phyloP scores from a whole-genome alignment of 2,113 vertebrate genomes.

The Ochotona princeps region DNA sequence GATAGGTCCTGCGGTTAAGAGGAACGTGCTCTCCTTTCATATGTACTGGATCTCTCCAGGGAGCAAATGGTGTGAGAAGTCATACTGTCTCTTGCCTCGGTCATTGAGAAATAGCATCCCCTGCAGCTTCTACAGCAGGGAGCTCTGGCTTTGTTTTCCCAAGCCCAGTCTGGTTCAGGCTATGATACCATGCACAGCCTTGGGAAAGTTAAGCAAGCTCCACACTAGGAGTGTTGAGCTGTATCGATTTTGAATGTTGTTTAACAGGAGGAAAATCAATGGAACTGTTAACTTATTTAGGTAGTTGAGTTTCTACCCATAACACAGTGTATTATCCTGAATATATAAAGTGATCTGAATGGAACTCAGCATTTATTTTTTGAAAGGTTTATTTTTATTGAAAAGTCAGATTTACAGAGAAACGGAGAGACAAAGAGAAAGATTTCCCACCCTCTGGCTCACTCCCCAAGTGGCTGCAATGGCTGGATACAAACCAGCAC shows the following conservation, averaged over 20 bases:
- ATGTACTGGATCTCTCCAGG: too few relatives aligned
- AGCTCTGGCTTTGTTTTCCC: background rate
- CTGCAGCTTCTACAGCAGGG: background rate
- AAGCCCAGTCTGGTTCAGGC: background rate
- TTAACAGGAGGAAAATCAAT: background rate
- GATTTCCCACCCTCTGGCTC: too few relatives aligned
- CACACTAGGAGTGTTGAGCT: background rate
- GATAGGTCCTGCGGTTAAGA: too few relatives aligned
- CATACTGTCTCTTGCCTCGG: background rate
- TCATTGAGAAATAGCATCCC: background rate
- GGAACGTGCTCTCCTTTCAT: too few relatives aligned
- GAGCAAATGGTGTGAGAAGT: too few relatives aligned
- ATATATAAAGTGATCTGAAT: background rate
- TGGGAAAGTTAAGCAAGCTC: background rate
- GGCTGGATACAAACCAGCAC: too few relatives aligned
- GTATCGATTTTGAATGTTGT: conserved; percentile 10
- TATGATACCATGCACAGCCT: too few relatives aligned
- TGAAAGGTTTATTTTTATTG: too few relatives aligned
- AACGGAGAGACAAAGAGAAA: too few relatives aligned
- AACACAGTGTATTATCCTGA: background rate
- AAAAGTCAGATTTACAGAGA: too few relatives aligned
- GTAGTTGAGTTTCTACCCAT: background rate
- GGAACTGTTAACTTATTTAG: conserved; percentile 16
- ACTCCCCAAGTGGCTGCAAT: too few relatives aligned
- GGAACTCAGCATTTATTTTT: conserved; percentile 38